A percentile compares a stretch with the other conserved stretches of the same genome.
Conservation (phyloP, 1,140 invertebrate genomes). For the Adelges cooleyi region DNA sequence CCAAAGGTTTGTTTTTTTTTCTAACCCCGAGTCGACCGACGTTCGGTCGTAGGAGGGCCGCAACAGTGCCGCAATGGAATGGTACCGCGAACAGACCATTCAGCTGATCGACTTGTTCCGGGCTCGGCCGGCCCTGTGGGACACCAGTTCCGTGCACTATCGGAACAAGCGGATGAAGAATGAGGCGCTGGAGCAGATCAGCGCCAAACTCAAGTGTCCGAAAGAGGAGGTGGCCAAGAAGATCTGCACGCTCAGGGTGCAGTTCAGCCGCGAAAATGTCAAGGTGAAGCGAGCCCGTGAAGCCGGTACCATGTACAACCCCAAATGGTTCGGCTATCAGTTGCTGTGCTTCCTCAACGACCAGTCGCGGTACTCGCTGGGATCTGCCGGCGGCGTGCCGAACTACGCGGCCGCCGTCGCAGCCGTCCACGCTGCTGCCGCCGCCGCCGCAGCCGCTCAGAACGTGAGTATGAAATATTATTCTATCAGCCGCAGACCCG, state of each 20-base stretch:
- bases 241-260: slow-evolving; percentile 17
- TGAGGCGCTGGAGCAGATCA: slow-evolving; percentile 14
- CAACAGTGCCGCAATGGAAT: background rate
- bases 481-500: background rate
- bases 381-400: background rate
- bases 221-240: slow-evolving; percentile 22
- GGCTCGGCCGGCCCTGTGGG: slow-evolving; percentile 13
- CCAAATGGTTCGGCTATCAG: slow-evolving; percentile 20
- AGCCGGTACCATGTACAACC: background rate
- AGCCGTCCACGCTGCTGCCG: background rate
- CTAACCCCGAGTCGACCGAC: background rate
- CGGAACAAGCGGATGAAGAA: slow-evolving; percentile 18
- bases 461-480: background rate
- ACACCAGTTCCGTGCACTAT: slow-evolving; percentile 19
- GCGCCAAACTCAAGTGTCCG: background rate
- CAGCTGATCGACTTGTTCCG: slow-evolving; percentile 20
- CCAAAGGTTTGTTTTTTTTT: background rate
- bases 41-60: background rate
- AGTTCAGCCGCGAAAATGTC: slow-evolving; percentile 18
- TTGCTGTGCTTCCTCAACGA: slow-evolving; percentile 13
- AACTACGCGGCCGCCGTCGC: background rate
- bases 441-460: background rate
- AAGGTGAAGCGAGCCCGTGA: slow-evolving; percentile 11
- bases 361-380: background rate
- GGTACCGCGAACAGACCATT: slow-evolving; percentile 21